A percentile compares a stretch with the other conserved stretches of the same genome.
These are phyloP conservation scores for Leptopilina boulardi DNA, from an alignment of 1,140 invertebrate genomes.

Conservation along the genomic window DNA sequence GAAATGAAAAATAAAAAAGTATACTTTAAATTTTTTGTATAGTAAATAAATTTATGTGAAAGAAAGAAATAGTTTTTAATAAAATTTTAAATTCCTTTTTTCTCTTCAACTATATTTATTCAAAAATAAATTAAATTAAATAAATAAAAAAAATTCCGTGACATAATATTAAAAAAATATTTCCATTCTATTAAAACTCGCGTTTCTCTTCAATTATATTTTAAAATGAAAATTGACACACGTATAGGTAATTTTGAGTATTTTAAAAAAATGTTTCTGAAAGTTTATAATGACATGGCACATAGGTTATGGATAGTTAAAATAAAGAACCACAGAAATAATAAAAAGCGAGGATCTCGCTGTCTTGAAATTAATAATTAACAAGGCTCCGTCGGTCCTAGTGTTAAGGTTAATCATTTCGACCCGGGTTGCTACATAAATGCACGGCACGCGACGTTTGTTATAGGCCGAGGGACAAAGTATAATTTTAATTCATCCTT, in stretches of 20 bases:
- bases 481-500: slow-evolving; percentile 45
- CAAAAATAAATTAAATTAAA: too few species aligned
- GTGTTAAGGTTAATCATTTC: slow-evolving; percentile 31
- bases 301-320: not conserved
- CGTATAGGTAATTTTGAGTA: too few species aligned
- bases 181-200: too few species aligned
- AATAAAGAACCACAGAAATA: not conserved
- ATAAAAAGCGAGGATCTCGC: not conserved
- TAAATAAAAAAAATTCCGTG: too few species aligned
- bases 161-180: too few species aligned
- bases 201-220: too few species aligned
- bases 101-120: too few species aligned
- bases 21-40: too few species aligned
- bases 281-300: slow-evolving; percentile 5
- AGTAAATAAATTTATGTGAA: too few species aligned
- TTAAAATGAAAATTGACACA: not conserved
- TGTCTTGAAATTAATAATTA: slow-evolving; percentile 20
- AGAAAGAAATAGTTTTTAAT: too few species aligned
- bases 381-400: slow-evolving; percentile 33
- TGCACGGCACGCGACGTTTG: slow-evolving; percentile 62
- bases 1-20: too few species aligned
- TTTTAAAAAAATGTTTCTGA: not conserved
- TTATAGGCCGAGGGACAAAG: slow-evolving; percentile 48
- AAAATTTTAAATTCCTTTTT: too few species aligned
- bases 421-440: slow-evolving; percentile 26